These are phyloP conservation scores for Diadegma fenestrale DNA, from an alignment of 2,888 invertebrate genomes.

Conservation along the genomic window DNA sequence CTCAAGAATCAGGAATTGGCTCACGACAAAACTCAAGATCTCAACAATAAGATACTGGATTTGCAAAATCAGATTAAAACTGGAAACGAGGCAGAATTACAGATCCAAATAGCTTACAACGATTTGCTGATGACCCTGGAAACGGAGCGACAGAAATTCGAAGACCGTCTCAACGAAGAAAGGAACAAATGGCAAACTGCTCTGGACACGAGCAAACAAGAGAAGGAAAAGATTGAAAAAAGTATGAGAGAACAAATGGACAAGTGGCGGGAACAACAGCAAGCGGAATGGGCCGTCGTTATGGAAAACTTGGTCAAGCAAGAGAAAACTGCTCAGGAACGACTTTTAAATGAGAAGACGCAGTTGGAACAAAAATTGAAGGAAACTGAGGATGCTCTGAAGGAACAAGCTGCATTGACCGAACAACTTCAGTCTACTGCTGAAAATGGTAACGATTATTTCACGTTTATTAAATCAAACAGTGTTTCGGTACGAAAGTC, in stretches of 20 bases:
- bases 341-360: constrained; percentile 83
- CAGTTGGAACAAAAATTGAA: constrained; percentile 81
- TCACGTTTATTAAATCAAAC: neutral
- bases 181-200: constrained; percentile 86
- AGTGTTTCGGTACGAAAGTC: too few species aligned
- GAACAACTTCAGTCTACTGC: constrained; percentile 81
- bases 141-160: constrained; percentile 86
- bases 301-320: constrained; percentile 84
- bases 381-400: constrained; percentile 84
- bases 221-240: constrained; percentile 85
- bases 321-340: constrained; percentile 84
- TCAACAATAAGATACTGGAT: constrained; percentile 85
- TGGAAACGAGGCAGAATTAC: constrained; percentile 80
- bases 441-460: constrained; percentile 83
- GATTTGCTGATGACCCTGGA: constrained; percentile 85
- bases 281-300: constrained; percentile 83
- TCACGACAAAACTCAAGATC: constrained; percentile 85
- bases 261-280: constrained; percentile 85
- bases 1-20: constrained; percentile 85
- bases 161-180: constrained; percentile 85
- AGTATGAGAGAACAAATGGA: constrained; percentile 85
- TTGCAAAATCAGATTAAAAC: constrained; percentile 85
- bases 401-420: constrained; percentile 84
- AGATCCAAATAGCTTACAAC: constrained; percentile 85
- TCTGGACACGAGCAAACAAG: constrained; percentile 83